Base-by-base conservation (phyloP, 2,797 vertebrate genomes). In the Hirundo rustica region DNA sequence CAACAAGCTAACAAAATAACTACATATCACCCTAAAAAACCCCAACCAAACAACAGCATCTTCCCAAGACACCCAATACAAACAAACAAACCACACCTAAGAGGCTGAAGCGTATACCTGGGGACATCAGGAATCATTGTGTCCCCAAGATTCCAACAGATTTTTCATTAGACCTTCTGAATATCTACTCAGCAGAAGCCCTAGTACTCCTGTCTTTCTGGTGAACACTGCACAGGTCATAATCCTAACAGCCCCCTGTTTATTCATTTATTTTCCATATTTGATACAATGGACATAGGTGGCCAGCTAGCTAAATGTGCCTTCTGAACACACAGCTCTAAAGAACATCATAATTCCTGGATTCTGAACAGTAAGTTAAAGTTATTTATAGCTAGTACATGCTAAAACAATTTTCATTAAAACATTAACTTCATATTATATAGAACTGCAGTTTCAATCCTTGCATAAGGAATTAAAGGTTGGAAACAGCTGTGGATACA, bases 241-340 rank as follows among this genome's bases (percentile, higher is more conserved):
- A 55, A 44, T 27, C 13, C 34, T 27, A 29, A 27, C 10, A 70
- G 25, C 47, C 4, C 23, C 5, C 27, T 44, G 11, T 7, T 58
- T 53, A 64, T 47, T 75, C 0, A 38, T 50, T 67, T 34, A 9
- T 68, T 73, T 83, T 77, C 22, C 68, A 8, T 36, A 29, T 23
- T 66, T 42, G 20, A 16, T 50, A 10, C 20, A 34, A 45, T 15
- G 18, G 9, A n/a, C 9, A 13, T 51, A 13, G 0, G 0, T 38
- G 30, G 10, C 19, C 47, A 50, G 51, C 3, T 36, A 45, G 9
- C 12, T 77, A 12, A 57, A 44, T 4, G 2, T 27, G 38, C 26
- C 26, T 84, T 70, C 61, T 45, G n/a, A 55, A 61, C 15, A 60
- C 1, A 27, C 17, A 64, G 5, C 6, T 17, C 16, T 66, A 27